Evolutionary conservation across 2,888 invertebrate species (phyloP).

Genomic region (Polyommatus iphigenia): DNA sequence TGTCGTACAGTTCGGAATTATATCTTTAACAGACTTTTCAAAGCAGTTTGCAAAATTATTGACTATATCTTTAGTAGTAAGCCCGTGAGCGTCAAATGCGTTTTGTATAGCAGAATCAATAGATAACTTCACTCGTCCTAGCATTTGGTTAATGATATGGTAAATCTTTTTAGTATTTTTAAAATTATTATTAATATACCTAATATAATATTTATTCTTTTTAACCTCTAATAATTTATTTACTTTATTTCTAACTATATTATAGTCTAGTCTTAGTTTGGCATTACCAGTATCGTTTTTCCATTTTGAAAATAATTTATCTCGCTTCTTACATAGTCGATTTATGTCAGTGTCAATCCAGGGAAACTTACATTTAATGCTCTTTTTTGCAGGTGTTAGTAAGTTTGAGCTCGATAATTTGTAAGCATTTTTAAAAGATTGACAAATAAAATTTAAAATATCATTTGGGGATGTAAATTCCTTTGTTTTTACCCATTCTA

Average conservation of each 20-base stretch:
- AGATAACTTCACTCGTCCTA: conserved; percentile 18
- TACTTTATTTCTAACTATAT: conserved; percentile 35
- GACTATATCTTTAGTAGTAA: not conserved
- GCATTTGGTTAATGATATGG: conserved; percentile 30
- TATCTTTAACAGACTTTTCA: conserved; percentile 21
- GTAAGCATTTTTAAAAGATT: not conserved
- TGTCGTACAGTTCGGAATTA: conserved; percentile 23
- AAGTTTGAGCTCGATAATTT: not conserved
- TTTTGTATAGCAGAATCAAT: conserved; percentile 6
- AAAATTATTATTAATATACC: conserved; percentile 28
- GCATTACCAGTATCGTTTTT: conserved; percentile 22
- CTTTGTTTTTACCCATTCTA: not conserved
- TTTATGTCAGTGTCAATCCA: conserved; percentile 31
- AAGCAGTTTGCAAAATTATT: conserved; percentile 8
- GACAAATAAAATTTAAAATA: not conserved
- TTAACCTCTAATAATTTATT: conserved; percentile 33
- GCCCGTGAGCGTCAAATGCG: conserved; percentile 3
- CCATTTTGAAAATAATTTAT: conserved; percentile 26
- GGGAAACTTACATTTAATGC: not conserved
- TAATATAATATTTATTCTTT: conserved; percentile 34
- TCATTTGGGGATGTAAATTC: not conserved
- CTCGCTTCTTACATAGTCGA: conserved; percentile 24
- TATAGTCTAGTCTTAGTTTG: conserved; percentile 33
- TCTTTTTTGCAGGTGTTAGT: too few relatives aligned
- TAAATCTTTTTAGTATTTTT: conserved; percentile 34